Percentiles rank a stretch among this genome's conserved stretches.
phyloP scores from a whole-genome alignment of 2,113 vertebrate genomes.

The Siniperca knerii region DNA sequence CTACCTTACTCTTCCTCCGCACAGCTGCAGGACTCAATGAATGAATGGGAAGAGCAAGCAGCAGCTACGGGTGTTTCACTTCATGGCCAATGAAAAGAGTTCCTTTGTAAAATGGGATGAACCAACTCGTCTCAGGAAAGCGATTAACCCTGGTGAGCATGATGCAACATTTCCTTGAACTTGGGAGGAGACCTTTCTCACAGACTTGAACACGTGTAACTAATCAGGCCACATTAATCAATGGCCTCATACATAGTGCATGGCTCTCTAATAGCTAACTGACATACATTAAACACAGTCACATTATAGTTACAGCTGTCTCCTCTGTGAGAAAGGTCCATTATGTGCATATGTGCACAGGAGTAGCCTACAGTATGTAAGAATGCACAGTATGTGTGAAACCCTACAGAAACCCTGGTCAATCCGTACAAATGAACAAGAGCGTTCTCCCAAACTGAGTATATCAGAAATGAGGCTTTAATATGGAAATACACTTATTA shows the following conservation, averaged over 20 bases:
- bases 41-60: too few relatives aligned
- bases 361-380: neutral
- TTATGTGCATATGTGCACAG: neutral
- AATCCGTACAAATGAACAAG: neutral
- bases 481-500: neutral
- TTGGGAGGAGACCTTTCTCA: neutral
- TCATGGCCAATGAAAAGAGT: neutral
- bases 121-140: neutral
- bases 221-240: neutral
- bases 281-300: neutral
- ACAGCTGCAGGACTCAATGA: neutral
- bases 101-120: neutral
- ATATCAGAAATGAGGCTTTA: neutral
- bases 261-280: neutral
- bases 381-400: neutral
- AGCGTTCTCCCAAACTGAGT: neutral
- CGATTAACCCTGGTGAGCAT: neutral
- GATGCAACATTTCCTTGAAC: conserved; percentile 9
- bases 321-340: neutral
- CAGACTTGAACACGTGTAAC: neutral
- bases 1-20: neutral
- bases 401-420: too few relatives aligned
- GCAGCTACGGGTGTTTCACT: accelerated
- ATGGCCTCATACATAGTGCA: neutral
- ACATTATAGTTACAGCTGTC: neutral